Evolutionary conservation across 2,888 invertebrate genomes (phyloP), one percentile per base, ranked within the genome.

Genomic region (Dysmachus trigonus): DNA sequence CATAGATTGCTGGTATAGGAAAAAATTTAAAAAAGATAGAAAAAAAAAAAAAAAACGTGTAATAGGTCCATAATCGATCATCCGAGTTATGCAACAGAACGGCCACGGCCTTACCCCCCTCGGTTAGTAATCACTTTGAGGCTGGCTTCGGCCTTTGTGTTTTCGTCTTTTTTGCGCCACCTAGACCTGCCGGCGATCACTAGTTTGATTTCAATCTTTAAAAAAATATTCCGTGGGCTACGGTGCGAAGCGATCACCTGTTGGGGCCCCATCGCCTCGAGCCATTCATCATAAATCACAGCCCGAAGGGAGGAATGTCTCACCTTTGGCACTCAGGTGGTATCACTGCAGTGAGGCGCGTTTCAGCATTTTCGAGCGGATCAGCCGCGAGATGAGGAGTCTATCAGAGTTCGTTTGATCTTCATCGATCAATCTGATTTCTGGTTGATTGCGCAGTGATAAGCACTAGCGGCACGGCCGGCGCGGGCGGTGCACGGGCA

Each of bases 341-440:
- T 27, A 62, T 62, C 62, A 62, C 10, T 62, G 62, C 27, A 27
- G 27, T 22, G 62, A 62, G 22, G 62, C n/a, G n/a, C n/a, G n/a
- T n/a, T n/a, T n/a, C n/a, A n/a, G n/a, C n/a, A n/a, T n/a, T 62
- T 22, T 62, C 62, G 27, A 47, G 7, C n/a, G 7, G n/a, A 47
- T 47, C 47, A 6, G n/a, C 47, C 47, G 47, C 47, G n/a, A 22
- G 62, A 22, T 62, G 62, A 62, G 62, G 27, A 62, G 62, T 62
- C 22, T 62, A 62, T 62, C 27, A 76, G 18, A 38, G 77, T 47
- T 77, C 77, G 30, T 47, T 77, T 77, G 27, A 77, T 77, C 77
- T 77, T 47, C 77, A 77, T 77, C 77, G 77, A 77, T 77, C 77
- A 77, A n/a, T 77, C 15, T 62, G 62, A 62, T 62, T 62, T 62